A percentile compares a stretch with the other conserved stretches of the same genome.
Evolutionary conservation across 2,113 vertebrate genomes (phyloP).

Genomic region (Alethe castanea): DNA sequence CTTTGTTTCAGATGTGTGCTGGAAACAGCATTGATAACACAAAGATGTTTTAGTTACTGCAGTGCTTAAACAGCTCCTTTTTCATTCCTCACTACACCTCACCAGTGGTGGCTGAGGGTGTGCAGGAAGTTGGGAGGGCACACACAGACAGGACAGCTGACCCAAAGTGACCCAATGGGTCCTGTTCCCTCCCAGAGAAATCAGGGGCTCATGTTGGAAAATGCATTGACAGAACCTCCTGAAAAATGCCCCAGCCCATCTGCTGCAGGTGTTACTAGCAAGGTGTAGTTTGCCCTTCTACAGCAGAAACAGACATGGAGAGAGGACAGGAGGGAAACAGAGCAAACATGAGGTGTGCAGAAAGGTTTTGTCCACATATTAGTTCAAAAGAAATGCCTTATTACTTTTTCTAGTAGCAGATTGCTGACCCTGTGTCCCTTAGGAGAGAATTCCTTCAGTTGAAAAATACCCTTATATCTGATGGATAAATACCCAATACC

Average conservation of each 20-base stretch:
- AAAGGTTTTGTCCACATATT: not conserved
- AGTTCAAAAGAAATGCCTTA: not conserved
- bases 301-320: not conserved
- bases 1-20: not conserved
- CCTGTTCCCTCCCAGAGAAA: not conserved
- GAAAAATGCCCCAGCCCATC: fast-evolving
- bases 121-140: not conserved
- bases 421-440: not conserved
- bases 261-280: not conserved
- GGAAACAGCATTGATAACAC: not conserved
- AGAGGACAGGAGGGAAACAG: not conserved
- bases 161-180: fast-evolving
- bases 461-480: not conserved
- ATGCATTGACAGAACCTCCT: not conserved
- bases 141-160: not conserved
- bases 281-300: not conserved
- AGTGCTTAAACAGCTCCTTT: not conserved
- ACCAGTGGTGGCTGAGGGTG: not conserved
- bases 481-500: not conserved
- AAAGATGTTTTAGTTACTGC: not conserved
- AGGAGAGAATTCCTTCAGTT: not conserved
- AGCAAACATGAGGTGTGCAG: not conserved
- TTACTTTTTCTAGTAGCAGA: not conserved
- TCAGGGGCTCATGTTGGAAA: not conserved
- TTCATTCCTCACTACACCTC: not conserved